phyloP scores from a whole-genome alignment of 37 sponge, comb jelly and placozoan genomes.

The Hexactinellida sp. region DNA sequence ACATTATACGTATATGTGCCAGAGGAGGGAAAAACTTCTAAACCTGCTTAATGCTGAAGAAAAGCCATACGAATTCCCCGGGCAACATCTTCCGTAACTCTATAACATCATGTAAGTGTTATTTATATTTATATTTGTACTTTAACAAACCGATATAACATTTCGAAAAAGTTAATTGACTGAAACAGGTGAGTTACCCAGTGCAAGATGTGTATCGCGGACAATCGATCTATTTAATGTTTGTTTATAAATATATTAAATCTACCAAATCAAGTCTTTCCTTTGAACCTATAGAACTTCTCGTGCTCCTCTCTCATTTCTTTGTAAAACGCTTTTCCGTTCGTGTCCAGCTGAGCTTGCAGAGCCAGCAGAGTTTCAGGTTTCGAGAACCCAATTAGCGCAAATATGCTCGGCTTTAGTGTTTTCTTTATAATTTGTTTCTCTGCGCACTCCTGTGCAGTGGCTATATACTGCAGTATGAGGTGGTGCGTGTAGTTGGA shows the following conservation, averaged over 20 bases:
- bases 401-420: not conserved
- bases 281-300: not conserved
- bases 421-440: not conserved
- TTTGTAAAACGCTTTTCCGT: not conserved
- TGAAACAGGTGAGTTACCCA: no score
- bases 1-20: no score
- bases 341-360: not conserved
- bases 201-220: no score
- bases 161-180: no score
- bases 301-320: not conserved
- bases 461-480: not conserved
- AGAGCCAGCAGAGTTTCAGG: not conserved
- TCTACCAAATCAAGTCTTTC: not conserved
- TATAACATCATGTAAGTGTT: no score
- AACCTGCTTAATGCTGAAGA: no score
- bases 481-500: slow-evolving; percentile 1
- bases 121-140: no score
- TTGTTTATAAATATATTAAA: not conserved
- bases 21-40: no score
- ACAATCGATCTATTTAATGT: no score
- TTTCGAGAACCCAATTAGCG: slow-evolving; percentile 3
- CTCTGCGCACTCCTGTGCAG: not conserved
- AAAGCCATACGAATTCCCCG: no score
- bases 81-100: no score
- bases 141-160: no score